phyloP scores from a whole-genome alignment of 2,113 vertebrate genomes.

The Romanogobio albipinnatus region DNA sequence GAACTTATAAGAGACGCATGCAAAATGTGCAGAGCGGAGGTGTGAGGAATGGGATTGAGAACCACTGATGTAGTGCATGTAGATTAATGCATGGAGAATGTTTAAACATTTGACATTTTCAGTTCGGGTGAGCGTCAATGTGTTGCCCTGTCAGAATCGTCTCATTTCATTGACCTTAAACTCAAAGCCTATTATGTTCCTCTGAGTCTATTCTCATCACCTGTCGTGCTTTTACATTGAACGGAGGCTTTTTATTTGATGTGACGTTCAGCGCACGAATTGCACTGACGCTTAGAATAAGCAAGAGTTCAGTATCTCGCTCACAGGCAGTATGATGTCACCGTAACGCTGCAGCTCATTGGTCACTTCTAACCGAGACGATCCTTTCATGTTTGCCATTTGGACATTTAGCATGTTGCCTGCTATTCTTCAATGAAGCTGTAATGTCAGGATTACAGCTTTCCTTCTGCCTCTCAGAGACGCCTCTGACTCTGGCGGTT shows the following conservation, averaged over 20 bases:
- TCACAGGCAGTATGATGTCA: neutral
- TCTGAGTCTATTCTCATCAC: neutral
- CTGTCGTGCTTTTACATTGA: neutral
- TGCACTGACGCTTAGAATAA: neutral
- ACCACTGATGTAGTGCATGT: neutral
- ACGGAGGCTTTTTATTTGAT: neutral
- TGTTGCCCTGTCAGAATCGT: neutral
- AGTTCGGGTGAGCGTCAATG: slow-evolving; percentile 9
- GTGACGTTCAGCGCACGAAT: neutral
- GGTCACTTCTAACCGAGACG: neutral
- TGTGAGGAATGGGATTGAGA: too few relatives aligned
- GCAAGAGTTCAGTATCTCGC: neutral
- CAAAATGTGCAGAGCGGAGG: too few relatives aligned
- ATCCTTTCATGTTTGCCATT: neutral
- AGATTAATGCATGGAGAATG: neutral
- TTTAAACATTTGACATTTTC: slow-evolving; percentile 26
- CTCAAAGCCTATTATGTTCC: neutral
- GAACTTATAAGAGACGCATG: too few relatives aligned
- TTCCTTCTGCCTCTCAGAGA: slow-evolving; percentile 73
- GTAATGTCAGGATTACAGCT: neutral
- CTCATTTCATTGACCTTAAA: neutral
- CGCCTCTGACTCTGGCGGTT: slow-evolving; percentile 83
- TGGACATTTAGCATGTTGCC: neutral
- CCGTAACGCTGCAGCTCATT: neutral
- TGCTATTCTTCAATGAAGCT: neutral